phyloP scores from a whole-genome alignment of 2,113 vertebrate genomes.

The Cranoglanis bouderius region DNA sequence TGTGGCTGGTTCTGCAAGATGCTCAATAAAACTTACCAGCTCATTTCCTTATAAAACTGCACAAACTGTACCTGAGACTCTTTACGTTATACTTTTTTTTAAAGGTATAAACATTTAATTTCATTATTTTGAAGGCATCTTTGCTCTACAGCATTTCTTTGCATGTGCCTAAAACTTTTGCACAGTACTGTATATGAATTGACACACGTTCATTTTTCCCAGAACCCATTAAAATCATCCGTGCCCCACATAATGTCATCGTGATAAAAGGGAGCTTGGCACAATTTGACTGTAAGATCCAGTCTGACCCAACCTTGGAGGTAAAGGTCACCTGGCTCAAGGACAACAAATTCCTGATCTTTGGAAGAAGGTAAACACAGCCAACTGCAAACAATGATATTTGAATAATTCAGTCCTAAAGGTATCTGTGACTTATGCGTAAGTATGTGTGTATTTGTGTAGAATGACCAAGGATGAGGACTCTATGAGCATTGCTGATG shows the following conservation, averaged over 20 bases:
- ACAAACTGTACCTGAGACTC: too few species aligned
- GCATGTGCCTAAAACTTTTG: too few species aligned
- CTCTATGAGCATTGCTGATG: constrained; percentile 84
- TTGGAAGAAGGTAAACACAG: constrained; percentile 73
- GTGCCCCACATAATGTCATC: constrained; percentile 82
- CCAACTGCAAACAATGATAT: not conserved
- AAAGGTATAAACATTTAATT: too few species aligned
- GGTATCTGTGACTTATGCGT: not conserved
- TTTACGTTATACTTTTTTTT: too few species aligned
- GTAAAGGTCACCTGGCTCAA: constrained; percentile 87
- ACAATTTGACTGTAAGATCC: constrained; percentile 82
- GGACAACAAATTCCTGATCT: constrained; percentile 75
- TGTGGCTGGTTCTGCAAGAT: too few species aligned
- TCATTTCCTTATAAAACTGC: too few species aligned
- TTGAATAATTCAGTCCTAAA: not conserved
- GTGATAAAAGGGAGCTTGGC: constrained; percentile 80
- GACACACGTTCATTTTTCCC: constrained; percentile 34
- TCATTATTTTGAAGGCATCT: too few species aligned
- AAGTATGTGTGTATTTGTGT: constrained; percentile 17
- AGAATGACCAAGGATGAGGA: constrained; percentile 91
- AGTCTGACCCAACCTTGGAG: constrained; percentile 79
- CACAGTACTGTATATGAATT: too few species aligned
- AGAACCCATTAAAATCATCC: constrained; percentile 90
- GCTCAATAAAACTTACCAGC: too few species aligned
- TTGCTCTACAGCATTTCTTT: too few species aligned